phyloP scores from a whole-genome alignment of 2,113 vertebrate genomes.

The Zapornia atra region DNA sequence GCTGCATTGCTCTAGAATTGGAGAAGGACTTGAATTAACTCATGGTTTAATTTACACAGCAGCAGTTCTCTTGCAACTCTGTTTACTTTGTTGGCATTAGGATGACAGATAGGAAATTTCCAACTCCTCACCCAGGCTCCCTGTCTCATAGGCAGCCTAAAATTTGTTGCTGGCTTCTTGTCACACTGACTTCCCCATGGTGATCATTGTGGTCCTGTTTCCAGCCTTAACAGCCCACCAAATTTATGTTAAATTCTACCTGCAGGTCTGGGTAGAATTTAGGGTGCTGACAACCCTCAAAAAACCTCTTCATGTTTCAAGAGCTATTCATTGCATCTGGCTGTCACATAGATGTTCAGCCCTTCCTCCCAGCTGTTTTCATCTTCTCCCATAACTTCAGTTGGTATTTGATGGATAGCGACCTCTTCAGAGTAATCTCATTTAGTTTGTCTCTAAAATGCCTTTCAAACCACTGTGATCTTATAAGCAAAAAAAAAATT shows the following conservation, averaged over 20 bases:
- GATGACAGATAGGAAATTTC: not conserved
- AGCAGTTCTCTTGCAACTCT: not conserved
- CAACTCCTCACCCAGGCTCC: not conserved
- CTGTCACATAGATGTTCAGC: not conserved
- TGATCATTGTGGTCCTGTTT: not conserved
- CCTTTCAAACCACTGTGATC: not conserved
- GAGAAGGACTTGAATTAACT: not conserved
- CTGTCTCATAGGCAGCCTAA: not conserved
- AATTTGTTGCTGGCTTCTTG: not conserved
- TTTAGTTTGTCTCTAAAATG: not conserved
- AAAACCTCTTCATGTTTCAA: not conserved
- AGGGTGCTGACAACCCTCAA: too few species aligned
- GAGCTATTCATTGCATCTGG: not conserved
- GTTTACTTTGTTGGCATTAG: not conserved
- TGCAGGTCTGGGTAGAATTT: not conserved
- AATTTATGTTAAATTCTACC: not conserved
- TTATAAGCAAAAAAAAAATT: not conserved
- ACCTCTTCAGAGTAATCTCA: not conserved
- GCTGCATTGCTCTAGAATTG: accelerated
- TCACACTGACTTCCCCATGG: not conserved
- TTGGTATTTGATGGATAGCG: not conserved
- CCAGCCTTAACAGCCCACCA: not conserved
- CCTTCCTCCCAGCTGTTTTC: not conserved
- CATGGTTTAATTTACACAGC: not conserved
- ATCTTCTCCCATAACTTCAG: not conserved